phyloP scores from a whole-genome alignment of 2,888 invertebrate genomes.

The Pandemis cinnamomeana region DNA sequence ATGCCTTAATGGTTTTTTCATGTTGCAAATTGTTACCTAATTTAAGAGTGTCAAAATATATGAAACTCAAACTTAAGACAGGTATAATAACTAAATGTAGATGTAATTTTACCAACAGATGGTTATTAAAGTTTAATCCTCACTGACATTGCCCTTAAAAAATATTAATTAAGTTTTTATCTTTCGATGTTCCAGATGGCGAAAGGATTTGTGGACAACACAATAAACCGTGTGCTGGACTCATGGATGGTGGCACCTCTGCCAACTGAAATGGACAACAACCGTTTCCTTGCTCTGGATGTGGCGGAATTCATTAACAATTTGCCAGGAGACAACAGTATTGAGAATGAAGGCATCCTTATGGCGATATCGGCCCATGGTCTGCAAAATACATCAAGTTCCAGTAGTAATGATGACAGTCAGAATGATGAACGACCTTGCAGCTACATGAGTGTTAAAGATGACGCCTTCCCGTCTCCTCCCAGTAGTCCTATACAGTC shows the following conservation, averaged over 20 bases:
- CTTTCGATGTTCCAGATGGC: constrained; percentile 75
- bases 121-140: too few species aligned
- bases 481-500: constrained; percentile 57
- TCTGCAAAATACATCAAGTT: constrained; percentile 76
- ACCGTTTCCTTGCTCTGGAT: constrained; percentile 68
- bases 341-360: constrained; percentile 89
- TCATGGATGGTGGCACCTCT: constrained; percentile 82
- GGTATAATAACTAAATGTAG: too few species aligned
- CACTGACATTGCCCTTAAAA: too few species aligned
- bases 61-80: too few species aligned
- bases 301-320: constrained; percentile 83
- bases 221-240: constrained; percentile 88
- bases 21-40: too few species aligned
- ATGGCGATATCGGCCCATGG: constrained; percentile 91
- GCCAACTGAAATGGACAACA: constrained; percentile 67
- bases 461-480: constrained; percentile 52
- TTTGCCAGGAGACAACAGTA: constrained; percentile 81
- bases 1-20: too few species aligned
- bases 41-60: too few species aligned
- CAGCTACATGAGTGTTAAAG: constrained; percentile 43
- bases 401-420: constrained; percentile 52
- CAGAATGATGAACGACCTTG: constrained; percentile 33
- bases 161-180: background rate
- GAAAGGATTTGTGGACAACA: constrained; percentile 88
- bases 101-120: too few species aligned